Evolutionary conservation across 2,113 vertebrate species (phyloP).

Genomic region (Probosciger aterrimus): DNA sequence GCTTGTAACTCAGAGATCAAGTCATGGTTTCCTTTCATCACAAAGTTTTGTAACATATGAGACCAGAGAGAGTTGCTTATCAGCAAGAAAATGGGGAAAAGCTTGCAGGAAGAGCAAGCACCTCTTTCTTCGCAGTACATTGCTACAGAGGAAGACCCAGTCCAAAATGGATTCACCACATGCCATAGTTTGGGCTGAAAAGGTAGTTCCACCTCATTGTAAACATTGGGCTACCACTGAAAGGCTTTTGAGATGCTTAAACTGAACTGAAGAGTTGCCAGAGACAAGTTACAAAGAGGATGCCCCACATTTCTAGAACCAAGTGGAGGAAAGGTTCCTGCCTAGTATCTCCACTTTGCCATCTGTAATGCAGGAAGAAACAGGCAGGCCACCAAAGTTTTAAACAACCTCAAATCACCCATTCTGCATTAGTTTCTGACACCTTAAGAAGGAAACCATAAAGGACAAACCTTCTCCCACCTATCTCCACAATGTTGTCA

Average conservation of each 20-base stretch:
- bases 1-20: not conserved
- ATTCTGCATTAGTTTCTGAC: not conserved
- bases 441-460: not conserved
- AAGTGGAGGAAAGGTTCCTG: not conserved
- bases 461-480: not conserved
- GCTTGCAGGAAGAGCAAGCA: not conserved
- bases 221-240: not conserved
- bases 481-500: accelerated
- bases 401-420: not conserved
- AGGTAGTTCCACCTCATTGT: not conserved
- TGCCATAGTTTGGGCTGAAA: not conserved
- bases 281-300: not conserved
- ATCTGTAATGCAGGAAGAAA: not conserved
- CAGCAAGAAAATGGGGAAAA: not conserved
- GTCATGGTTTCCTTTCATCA: not conserved
- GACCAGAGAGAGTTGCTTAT: not conserved
- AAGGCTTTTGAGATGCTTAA: not conserved
- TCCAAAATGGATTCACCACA: not conserved
- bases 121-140: not conserved
- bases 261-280: not conserved
- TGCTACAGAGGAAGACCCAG: not conserved
- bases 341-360: not conserved
- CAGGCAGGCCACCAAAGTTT: not conserved
- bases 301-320: not conserved
- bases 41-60: not conserved